Base-by-base conservation (phyloP, 2,113 vertebrate species). In the Ictidomys tridecemlineatus region DNA sequence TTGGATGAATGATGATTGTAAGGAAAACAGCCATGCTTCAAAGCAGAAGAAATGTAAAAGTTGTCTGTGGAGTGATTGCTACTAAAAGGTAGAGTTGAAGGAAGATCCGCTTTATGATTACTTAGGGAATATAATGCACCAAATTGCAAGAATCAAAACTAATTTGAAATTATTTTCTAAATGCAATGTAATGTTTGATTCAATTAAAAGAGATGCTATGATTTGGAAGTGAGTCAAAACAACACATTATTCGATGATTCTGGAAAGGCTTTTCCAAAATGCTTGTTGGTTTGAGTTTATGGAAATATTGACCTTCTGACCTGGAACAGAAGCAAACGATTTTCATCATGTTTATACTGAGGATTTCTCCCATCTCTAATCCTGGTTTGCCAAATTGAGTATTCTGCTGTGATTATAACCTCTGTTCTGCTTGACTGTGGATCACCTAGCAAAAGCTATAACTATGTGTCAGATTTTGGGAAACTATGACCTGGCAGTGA, bases 151-250 rank as follows among this genome's bases (percentile, higher is more conserved):
- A 98, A 97, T 95, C 69, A 97, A 97, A 95, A 93, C 74, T 63
- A 88, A 91, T 63, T 20, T 94, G 72, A 90, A 93, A 77, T 96
- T n/a, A 97, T 97, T 97, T 98, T 98, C 96, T 97, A 96, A 98
- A 97, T 96, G 97, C 97, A 98, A 98, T 96, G 95, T 96, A 97
- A 98, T 97, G 97, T 92, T 90, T 96, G 98, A 98, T 97, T 98
- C 97, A 98, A 98, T 98, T 98, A 98, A 98, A 98, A 98, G 91
- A 97, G 97, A 98, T 82, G 94, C 93, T 97, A 37, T 84, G 91
- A 97, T 96, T 89, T 98, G 98, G 97, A 98, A 98, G 53, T 80
- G 97, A 98, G 98, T 98, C 98, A 98, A 98, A 96, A 95, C 96
- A 97, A 97, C 83, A 93, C 92, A 77, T 98, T 97, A 97, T 94